Conservation (phyloP, 2,797 vertebrate species). For the Alfaro cultratus region DNA sequence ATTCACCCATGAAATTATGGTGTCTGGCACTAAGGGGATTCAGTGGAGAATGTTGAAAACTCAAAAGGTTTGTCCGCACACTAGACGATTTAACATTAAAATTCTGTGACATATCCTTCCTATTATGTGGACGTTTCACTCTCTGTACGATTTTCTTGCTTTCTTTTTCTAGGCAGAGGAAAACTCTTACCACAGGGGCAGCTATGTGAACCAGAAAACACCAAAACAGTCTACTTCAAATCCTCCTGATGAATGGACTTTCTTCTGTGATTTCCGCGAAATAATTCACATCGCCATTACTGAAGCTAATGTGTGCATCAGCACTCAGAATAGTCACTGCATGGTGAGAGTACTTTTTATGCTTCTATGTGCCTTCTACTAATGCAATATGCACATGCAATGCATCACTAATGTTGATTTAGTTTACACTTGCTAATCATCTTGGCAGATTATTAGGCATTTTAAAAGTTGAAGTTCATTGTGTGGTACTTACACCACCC, state of each 20-base stretch:
- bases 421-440: slow-evolving; percentile 10
- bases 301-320: slow-evolving; percentile 81
- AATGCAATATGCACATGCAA: slow-evolving; percentile 38
- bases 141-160: not conserved
- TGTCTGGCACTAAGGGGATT: slow-evolving; percentile 85
- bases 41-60: slow-evolving; percentile 78
- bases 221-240: slow-evolving; percentile 33
- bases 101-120: slow-evolving; percentile 1
- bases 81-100: not conserved
- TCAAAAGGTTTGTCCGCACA: slow-evolving; percentile 62
- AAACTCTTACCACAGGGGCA: slow-evolving; percentile 67
- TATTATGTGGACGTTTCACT: not conserved
- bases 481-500: not conserved
- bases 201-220: slow-evolving; percentile 48
- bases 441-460: slow-evolving; percentile 8
- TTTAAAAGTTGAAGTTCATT: slow-evolving; percentile 13
- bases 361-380: slow-evolving; percentile 43
- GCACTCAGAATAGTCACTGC: slow-evolving; percentile 87
- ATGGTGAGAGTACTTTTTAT: slow-evolving; percentile 82
- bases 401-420: slow-evolving; percentile 42
- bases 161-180: slow-evolving; percentile 56
- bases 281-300: slow-evolving; percentile 88
- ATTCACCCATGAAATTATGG: slow-evolving; percentile 81
- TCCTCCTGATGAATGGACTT: slow-evolving; percentile 69
- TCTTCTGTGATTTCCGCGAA: slow-evolving; percentile 91